phyloP scores from a whole-genome alignment of 2,888 invertebrate genomes.

The Athripsodes cinereus region DNA sequence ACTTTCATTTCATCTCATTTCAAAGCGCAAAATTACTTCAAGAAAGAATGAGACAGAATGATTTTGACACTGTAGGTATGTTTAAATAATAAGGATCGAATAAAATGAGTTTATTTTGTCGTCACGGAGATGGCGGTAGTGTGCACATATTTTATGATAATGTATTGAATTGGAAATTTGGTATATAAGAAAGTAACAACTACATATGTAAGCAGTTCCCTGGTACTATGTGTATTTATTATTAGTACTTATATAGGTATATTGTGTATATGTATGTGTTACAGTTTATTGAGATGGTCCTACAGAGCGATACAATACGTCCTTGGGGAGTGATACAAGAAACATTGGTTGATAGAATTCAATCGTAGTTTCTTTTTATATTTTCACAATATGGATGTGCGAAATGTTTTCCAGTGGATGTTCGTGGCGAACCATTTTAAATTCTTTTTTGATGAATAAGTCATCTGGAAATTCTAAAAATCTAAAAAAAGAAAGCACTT shows the following conservation, averaged over 20 bases:
- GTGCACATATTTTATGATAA: no score
- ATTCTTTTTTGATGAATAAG: no score
- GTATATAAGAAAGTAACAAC: no score
- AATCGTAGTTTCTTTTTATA: constrained; percentile 23
- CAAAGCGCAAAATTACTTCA: background rate
- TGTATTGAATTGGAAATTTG: no score
- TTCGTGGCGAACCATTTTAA: no score
- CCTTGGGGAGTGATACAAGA: constrained; percentile 22
- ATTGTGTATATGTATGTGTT: background rate
- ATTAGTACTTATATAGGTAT: background rate
- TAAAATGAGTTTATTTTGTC: background rate
- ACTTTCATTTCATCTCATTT: background rate
- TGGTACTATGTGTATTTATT: background rate
- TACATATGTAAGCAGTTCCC: no score
- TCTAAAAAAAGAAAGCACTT: no score
- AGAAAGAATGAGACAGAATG: background rate
- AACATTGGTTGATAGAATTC: constrained; percentile 25
- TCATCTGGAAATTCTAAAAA: no score
- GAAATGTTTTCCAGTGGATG: background rate
- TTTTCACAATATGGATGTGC: constrained; percentile 15
- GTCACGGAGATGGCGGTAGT: background rate
- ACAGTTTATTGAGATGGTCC: constrained; percentile 14
- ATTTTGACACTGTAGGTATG: background rate
- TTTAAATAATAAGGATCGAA: background rate
- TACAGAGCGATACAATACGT: constrained; percentile 12